These are phyloP conservation scores for Callospermophilus lateralis DNA, from an alignment of 2,113 vertebrate species.

Conservation along the genomic window DNA sequence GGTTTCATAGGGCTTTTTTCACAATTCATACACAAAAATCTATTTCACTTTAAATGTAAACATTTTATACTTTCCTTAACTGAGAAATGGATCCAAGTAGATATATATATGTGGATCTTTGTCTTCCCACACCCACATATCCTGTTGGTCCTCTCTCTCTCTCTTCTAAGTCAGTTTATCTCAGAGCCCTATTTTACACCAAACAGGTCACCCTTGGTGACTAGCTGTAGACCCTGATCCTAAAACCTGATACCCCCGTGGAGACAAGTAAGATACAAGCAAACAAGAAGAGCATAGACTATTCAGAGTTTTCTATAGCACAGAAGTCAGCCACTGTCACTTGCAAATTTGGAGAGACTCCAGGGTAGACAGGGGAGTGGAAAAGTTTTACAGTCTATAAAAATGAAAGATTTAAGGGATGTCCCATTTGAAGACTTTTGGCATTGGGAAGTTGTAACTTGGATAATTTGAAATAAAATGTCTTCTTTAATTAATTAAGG, in stretches of 20 bases:
- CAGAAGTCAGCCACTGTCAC: not conserved
- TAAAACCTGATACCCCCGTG: not conserved
- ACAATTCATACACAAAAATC: not conserved
- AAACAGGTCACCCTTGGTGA: not conserved
- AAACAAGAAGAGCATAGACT: not conserved
- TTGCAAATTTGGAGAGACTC: not conserved
- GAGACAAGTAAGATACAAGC: too few relatives aligned
- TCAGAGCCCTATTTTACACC: not conserved
- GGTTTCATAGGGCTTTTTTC: not conserved
- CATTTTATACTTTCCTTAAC: not conserved
- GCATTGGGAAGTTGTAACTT: not conserved
- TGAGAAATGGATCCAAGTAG: not conserved
- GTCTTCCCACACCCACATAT: not conserved
- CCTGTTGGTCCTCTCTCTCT: not conserved
- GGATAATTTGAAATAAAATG: not conserved
- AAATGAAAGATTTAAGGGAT: not conserved
- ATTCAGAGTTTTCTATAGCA: not conserved
- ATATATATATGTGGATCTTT: not conserved
- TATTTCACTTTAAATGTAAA: not conserved
- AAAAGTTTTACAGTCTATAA: not conserved
- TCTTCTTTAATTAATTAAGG: not conserved
- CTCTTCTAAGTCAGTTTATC: not conserved
- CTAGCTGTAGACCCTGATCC: not conserved
- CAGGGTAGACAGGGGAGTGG: not conserved
- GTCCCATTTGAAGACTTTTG: not conserved